Conservation (phyloP, 2,113 vertebrate species). For the Equus quagga region DNA sequence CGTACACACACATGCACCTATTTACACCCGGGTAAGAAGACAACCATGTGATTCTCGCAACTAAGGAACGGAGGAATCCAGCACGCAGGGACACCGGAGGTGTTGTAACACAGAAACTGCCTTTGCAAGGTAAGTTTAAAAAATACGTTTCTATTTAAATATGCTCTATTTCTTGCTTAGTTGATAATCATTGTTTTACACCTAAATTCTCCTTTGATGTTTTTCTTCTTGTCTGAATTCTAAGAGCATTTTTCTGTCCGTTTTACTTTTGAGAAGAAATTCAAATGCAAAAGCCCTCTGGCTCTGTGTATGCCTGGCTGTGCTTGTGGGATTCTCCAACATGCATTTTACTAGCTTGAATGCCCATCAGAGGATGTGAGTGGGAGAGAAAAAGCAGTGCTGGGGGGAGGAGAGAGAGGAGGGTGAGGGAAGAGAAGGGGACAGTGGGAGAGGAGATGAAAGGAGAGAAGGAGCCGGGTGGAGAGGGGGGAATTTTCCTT, state of each 20-base stretch:
- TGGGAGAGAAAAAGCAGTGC: constrained; percentile 68
- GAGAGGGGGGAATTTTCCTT: not conserved
- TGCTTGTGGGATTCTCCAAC: constrained; percentile 71
- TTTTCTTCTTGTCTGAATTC: constrained; percentile 61
- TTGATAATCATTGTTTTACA: not conserved
- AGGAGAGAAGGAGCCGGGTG: not conserved
- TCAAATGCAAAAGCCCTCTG: constrained; percentile 68
- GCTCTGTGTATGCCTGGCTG: constrained; percentile 66
- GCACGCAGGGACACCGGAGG: constrained; percentile 76
- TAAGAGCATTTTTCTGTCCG: constrained; percentile 28
- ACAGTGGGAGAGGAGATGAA: not conserved
- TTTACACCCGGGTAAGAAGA: constrained; percentile 75
- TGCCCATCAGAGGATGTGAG: constrained; percentile 77
- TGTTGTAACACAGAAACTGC: constrained; percentile 78
- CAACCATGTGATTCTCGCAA: constrained; percentile 82
- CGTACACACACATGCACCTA: constrained; percentile 41
- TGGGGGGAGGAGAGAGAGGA: not conserved
- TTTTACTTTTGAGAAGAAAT: constrained; percentile 78
- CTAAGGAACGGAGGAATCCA: constrained; percentile 82
- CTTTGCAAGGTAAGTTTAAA: constrained; percentile 87
- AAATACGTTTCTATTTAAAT: constrained; percentile 48
- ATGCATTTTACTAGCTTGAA: constrained; percentile 77
- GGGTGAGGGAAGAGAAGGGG: not conserved
- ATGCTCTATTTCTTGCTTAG: not conserved
- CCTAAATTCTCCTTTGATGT: constrained; percentile 34